phyloP scores from a whole-genome alignment of 2,888 invertebrate species.

The Salpingus planirostris region DNA sequence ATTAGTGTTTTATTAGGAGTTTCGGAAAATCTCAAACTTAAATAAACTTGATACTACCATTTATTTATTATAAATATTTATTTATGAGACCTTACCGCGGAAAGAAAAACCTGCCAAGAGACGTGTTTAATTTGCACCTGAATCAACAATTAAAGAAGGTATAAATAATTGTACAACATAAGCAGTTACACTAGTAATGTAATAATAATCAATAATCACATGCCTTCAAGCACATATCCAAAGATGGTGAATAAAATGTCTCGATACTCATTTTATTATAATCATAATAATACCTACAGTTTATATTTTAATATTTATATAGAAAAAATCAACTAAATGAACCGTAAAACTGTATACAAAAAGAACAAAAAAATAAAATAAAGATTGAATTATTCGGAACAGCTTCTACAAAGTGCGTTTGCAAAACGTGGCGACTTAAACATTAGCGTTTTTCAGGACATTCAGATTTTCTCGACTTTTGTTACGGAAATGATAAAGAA shows the following conservation, averaged over 20 bases:
- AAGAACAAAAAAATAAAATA: too few species aligned
- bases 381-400: too few species aligned
- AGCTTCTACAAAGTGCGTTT: constrained; percentile 14
- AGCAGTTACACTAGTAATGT: too few species aligned
- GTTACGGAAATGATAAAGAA: constrained; percentile 17
- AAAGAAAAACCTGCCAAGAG: not conserved
- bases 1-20: too few species aligned
- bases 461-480: constrained; percentile 18
- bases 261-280: not conserved
- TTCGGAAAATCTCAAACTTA: too few species aligned
- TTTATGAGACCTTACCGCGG: too few species aligned
- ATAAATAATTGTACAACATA: not conserved
- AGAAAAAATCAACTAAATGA: constrained; percentile 11
- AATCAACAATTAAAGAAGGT: not conserved
- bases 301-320: constrained; percentile 10
- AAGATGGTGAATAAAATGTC: too few species aligned
- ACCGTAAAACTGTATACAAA: constrained; percentile 10
- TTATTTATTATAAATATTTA: too few species aligned
- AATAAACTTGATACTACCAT: too few species aligned
- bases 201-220: constrained; percentile 13
- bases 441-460: constrained; percentile 8
- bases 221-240: constrained; percentile 12
- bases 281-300: constrained; percentile 11
- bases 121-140: not conserved
- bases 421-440: constrained; percentile 6